phyloP scores from a whole-genome alignment of 2,113 vertebrate genomes.

The Syngnathus floridae region DNA sequence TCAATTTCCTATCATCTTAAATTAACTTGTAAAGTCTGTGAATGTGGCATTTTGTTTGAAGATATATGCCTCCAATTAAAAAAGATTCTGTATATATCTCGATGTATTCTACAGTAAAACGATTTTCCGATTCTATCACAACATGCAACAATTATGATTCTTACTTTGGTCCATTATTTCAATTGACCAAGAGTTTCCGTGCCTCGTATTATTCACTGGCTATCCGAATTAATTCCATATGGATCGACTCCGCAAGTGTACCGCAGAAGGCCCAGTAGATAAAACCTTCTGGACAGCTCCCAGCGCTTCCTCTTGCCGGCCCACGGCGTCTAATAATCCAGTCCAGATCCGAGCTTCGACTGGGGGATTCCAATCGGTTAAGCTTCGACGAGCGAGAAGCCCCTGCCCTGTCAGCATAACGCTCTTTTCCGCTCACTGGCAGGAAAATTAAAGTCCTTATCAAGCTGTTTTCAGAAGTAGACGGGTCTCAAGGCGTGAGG shows the following conservation, averaged over 20 bases:
- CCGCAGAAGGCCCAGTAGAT: slow-evolving; percentile 2
- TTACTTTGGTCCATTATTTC: not conserved
- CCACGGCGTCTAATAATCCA: slow-evolving; percentile 33
- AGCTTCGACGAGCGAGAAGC: slow-evolving; percentile 49
- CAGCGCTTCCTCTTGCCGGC: slow-evolving; percentile 18
- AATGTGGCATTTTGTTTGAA: too few relatives aligned
- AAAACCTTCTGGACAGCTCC: slow-evolving; percentile 26
- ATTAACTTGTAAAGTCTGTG: too few relatives aligned
- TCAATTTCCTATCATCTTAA: too few relatives aligned
- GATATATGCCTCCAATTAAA: too few relatives aligned
- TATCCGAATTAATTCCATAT: not conserved
- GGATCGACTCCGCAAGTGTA: not conserved
- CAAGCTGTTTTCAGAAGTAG: slow-evolving; percentile 20
- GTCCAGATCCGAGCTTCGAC: slow-evolving; percentile 36
- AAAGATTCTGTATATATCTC: too few relatives aligned
- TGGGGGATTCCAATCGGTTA: slow-evolving; percentile 44
- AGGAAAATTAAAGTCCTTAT: slow-evolving; percentile 34
- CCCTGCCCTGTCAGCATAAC: slow-evolving; percentile 11
- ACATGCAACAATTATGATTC: not conserved
- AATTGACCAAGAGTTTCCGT: not conserved
- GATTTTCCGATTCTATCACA: not conserved
- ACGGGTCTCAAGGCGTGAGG: slow-evolving; percentile 32
- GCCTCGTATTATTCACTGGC: not conserved
- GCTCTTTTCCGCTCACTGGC: slow-evolving; percentile 25
- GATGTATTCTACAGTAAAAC: too few relatives aligned